Conservation (phyloP, 2,888 invertebrate species). For the Teleiodes luculella region DNA sequence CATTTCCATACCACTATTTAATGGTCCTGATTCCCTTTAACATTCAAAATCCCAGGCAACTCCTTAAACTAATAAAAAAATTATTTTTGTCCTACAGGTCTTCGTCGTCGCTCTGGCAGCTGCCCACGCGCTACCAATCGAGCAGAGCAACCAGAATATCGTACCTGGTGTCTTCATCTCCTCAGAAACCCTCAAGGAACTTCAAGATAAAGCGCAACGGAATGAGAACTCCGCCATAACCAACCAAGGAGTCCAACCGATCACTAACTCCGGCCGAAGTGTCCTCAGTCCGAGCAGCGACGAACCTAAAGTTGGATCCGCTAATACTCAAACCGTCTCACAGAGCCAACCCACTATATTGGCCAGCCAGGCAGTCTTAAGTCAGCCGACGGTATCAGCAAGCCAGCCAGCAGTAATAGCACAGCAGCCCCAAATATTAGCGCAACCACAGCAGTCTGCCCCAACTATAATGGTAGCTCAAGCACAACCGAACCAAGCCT, state of each 20-base stretch:
- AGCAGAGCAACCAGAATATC: conserved; percentile 12
- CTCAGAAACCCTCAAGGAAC: conserved; percentile 37
- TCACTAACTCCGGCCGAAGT: neutral
- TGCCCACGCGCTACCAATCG: conserved; percentile 1
- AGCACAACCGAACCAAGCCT: neutral
- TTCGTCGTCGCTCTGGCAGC: neutral
- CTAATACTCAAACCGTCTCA: neutral
- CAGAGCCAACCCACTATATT: neutral
- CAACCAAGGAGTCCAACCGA: neutral
- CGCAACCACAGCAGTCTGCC: neutral
- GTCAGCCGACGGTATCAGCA: conserved; percentile 7
- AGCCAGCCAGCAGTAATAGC: conserved; percentile 15
- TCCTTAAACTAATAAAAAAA: no score
- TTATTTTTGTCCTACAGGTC: neutral
- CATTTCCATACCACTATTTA: no score
- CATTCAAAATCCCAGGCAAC: no score
- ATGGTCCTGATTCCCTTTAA: no score
- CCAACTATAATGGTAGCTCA: neutral
- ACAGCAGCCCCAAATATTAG: conserved; percentile 20
- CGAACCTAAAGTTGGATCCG: neutral
- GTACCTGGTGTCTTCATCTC: conserved; percentile 47
- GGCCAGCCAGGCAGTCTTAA: neutral
- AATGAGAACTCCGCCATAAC: conserved; percentile 12
- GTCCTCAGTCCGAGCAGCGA: neutral
- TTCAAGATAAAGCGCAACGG: conserved; percentile 32